Evolutionary conservation across 2,888 invertebrate species (phyloP).

Genomic region (Drosophila siamana): DNA sequence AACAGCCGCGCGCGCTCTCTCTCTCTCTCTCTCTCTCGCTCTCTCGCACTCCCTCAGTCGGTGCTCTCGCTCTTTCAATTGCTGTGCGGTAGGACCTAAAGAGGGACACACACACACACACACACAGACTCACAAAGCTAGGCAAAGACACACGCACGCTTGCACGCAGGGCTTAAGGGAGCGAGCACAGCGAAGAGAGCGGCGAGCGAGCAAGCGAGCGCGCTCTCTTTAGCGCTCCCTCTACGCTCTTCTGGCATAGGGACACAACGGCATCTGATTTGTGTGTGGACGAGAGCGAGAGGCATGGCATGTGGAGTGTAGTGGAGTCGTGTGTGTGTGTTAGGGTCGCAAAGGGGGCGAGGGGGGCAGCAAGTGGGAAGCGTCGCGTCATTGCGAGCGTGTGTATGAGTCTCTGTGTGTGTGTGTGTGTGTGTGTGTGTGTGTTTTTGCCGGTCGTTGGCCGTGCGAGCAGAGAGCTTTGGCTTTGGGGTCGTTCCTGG

Average conservation of each 20-base stretch:
- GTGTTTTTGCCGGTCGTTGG: slow-evolving; percentile 73
- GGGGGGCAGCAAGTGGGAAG: not conserved
- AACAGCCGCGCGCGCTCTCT: slow-evolving; percentile 28
- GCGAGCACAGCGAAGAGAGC: not conserved
- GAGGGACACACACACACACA: slow-evolving; percentile 28
- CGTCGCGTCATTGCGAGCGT: not conserved
- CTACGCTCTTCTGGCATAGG: not conserved
- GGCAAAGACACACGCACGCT: not conserved
- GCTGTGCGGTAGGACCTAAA: slow-evolving; percentile 49
- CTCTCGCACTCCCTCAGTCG: slow-evolving; percentile 1
- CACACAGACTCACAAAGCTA: slow-evolving; percentile 8
- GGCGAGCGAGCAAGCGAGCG: no score
- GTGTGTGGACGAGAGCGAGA: not conserved
- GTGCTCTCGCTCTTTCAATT: not conserved
- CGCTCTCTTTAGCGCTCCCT: slow-evolving; percentile 2
- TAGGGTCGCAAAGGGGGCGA: not conserved
- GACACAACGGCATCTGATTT: not conserved
- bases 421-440: not conserved
- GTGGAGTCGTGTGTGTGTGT: no score
- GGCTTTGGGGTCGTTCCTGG: slow-evolving; percentile 84
- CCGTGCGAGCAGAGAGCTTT: slow-evolving; percentile 43
- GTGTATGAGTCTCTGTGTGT: not conserved
- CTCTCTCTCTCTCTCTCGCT: slow-evolving; percentile 6
- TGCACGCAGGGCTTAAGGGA: slow-evolving; percentile 1
- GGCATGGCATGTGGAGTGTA: not conserved